Conservation (phyloP, 2,113 vertebrate species). For the Copsychus sechellarum region DNA sequence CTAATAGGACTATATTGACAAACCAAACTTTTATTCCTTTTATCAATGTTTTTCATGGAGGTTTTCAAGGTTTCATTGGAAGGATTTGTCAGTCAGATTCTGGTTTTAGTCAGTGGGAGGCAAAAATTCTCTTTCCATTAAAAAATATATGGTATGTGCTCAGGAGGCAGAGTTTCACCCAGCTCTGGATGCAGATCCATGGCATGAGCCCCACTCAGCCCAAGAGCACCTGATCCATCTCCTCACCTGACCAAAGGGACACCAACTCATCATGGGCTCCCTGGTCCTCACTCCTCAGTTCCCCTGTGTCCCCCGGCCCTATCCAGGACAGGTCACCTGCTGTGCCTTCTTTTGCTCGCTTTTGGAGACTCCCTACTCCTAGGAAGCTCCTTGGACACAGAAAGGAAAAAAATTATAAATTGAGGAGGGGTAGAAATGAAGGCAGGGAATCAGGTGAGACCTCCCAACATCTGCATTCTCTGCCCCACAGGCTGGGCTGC, state of each 20-base stretch:
- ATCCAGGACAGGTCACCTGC: neutral
- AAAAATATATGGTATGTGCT: neutral
- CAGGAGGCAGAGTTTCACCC: neutral
- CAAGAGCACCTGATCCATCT: too few relatives aligned
- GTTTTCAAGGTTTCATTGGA: neutral
- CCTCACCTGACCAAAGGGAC: neutral
- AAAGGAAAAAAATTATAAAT: neutral
- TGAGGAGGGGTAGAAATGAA: neutral
- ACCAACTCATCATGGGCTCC: rapidly evolving
- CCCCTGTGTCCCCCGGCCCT: rapidly evolving
- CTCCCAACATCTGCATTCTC: neutral
- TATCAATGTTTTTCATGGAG: too few relatives aligned
- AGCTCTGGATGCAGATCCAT: too few relatives aligned
- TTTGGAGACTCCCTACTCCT: neutral
- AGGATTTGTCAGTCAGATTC: neutral
- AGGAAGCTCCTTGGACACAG: neutral
- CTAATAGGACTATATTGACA: rapidly evolving
- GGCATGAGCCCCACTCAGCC: neutral
- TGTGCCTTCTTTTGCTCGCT: neutral
- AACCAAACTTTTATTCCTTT: neutral
- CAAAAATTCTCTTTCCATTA: neutral
- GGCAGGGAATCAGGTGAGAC: neutral
- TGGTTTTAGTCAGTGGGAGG: rapidly evolving
- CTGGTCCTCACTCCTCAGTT: neutral
- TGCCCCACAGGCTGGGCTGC: neutral